Conservation (phyloP, 2,888 invertebrate species). For the Metallyticus violacea region DNA sequence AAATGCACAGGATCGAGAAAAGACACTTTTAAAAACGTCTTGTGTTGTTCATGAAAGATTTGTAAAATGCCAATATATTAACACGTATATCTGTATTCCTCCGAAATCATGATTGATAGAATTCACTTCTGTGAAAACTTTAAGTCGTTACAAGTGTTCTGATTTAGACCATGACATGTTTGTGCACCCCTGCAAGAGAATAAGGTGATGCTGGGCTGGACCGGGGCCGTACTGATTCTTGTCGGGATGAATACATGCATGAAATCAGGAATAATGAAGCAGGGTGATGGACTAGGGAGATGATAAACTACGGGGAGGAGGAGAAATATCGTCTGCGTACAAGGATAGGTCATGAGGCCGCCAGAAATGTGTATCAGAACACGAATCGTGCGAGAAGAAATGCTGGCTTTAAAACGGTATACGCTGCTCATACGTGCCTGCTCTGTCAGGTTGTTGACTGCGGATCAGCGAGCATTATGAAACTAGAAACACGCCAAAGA, state of each 20-base stretch:
- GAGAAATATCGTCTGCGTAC: no score
- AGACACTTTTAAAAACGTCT: no score
- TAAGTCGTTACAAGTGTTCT: no score
- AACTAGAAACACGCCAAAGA: no score
- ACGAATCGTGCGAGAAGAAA: neutral
- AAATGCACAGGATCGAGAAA: no score
- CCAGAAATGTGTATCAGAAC: neutral
- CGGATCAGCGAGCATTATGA: no score
- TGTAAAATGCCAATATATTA: no score
- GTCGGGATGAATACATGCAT: neutral
- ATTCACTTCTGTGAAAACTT: no score
- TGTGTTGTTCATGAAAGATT: no score
- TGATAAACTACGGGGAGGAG: neutral
- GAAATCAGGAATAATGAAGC: neutral
- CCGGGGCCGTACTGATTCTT: neutral
- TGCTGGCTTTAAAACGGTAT: neutral
- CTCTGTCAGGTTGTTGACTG: neutral
- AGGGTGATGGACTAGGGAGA: neutral
- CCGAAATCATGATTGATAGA: no score
- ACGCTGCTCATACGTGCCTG: neutral
- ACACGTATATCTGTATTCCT: no score
- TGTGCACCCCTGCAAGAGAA: neutral
- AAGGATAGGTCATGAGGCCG: neutral
- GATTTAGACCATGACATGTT: no score
- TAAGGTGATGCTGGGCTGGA: neutral